Evolutionary conservation across 1,140 invertebrate genomes (phyloP), one percentile per base, ranked within the genome.

Genomic region (Drosophila sturtevanti): DNA sequence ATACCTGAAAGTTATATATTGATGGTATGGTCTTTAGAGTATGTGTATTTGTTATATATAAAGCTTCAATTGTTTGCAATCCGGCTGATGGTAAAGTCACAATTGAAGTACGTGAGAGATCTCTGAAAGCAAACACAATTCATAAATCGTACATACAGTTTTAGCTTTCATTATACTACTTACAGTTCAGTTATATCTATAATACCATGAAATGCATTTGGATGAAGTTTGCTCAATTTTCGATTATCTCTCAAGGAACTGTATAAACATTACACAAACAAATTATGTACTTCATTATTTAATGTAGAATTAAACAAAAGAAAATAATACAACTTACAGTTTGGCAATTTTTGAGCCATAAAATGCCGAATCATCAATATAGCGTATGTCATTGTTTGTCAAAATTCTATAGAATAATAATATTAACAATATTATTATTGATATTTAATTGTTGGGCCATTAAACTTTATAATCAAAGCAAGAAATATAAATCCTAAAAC

Each of bases 1-100:
- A 92, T 91, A 95, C 95, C 92, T 93, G 92, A 79, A 97, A 96
- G 82, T 96, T 94, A 81, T 97, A 95, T 62, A 98, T 95, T 14
- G 96, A 97, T 1, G 97, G 97, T 85, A 98, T 96, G 52, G 95
- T 94, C 89, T 95, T 96, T 59, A 98, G 91, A 0, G 94, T 93
- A 11, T 94, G 94, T 0, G 96, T 96, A 64, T 95, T 94, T 79
- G 95, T 93, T 72, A 98, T 93, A 41, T 94, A 93, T 16, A 98
- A 93, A 44, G 93, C 93, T 90, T 97, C 94, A 14, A 98, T 87
- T 37, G 94, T 93, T 51, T 95, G 93, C 10, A 98, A 92, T 5
- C 97, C 97, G 14, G 92, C 92, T 0, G 95, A 95, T 1, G 97
- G 97, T 16, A 98, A 92, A 10, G 92, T 92, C 4, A 93, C 94